Percentiles rank a stretch among this genome's conserved stretches.
Conservation (phyloP, 2,888 invertebrate species). For the Petrophora chlorosata region DNA sequence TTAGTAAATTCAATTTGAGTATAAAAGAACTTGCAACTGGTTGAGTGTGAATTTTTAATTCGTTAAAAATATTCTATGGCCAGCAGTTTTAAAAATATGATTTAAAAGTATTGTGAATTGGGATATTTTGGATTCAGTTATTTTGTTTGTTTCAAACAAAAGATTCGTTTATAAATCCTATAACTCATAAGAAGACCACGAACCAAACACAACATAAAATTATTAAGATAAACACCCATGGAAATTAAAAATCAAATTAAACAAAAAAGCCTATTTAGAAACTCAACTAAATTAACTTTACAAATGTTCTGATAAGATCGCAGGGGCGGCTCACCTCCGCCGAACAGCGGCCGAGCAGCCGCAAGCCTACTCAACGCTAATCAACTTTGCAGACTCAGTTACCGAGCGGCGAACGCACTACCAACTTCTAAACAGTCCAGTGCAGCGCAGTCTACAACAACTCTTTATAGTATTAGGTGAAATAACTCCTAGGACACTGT, state of each 20-base stretch:
- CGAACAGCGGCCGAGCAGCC: conserved; percentile 38
- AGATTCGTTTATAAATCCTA: conserved; percentile 8
- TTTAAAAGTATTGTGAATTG: no score
- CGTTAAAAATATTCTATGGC: no score
- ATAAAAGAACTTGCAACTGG: no score
- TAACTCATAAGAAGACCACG: conserved; percentile 15
- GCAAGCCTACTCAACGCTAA: conserved; percentile 58
- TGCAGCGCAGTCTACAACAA: conserved; percentile 57
- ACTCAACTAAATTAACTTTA: conserved; percentile 57
- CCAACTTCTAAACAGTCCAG: conserved; percentile 64
- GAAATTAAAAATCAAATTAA: conserved; percentile 49
- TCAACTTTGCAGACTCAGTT: conserved; percentile 58
- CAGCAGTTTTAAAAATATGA: no score
- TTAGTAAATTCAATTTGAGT: no score
- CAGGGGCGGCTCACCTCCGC: conserved; percentile 54
- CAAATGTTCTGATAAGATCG: conserved; percentile 57
- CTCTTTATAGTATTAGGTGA: conserved; percentile 79
- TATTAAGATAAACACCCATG: conserved; percentile 37
- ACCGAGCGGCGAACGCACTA: conserved; percentile 53
- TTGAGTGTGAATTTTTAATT: no score
- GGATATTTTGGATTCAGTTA: no score
- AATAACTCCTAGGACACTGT: conserved; percentile 72
- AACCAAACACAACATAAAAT: conserved; percentile 33
- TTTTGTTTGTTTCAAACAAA: no score
- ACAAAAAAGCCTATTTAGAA: conserved; percentile 39